Evolutionary conservation across 2,888 invertebrate genomes (phyloP).

Genomic region (Cancer borealis): DNA sequence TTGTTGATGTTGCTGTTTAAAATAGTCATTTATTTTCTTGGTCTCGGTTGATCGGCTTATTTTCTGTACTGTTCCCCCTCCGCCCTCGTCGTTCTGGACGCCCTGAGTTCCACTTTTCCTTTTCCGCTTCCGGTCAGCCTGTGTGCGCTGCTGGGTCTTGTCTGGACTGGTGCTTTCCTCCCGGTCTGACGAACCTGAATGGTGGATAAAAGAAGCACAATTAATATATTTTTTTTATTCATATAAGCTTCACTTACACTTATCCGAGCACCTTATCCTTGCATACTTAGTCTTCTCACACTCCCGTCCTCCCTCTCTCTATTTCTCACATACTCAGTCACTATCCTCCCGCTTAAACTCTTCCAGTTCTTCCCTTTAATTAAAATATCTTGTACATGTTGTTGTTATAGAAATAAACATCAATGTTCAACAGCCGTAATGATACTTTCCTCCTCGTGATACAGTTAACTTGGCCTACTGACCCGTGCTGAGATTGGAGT

Average conservation of each 20-base stretch:
- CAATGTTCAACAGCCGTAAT: too few relatives aligned
- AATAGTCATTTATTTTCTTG: constrained; percentile 77
- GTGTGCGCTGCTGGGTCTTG: constrained; percentile 79
- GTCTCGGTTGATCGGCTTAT: constrained; percentile 67
- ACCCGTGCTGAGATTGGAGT: constrained; percentile 99
- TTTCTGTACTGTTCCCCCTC: constrained; percentile 70
- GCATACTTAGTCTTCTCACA: too few relatives aligned
- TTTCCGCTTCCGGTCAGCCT: constrained; percentile 77
- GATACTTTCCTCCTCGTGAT: too few relatives aligned
- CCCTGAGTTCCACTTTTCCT: constrained; percentile 71
- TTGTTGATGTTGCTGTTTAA: constrained; percentile 75
- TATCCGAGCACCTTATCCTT: too few relatives aligned
- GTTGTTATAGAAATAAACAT: too few relatives aligned
- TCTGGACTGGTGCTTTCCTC: constrained; percentile 77
- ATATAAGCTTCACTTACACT: too few relatives aligned
- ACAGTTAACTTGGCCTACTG: constrained; percentile 79
- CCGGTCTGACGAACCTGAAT: constrained; percentile 76
- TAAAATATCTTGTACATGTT: too few relatives aligned
- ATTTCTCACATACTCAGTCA: too few relatives aligned
- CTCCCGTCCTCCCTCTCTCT: too few relatives aligned
- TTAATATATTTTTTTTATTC: not conserved
- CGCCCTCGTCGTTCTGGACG: constrained; percentile 73
- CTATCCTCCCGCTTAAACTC: too few relatives aligned
- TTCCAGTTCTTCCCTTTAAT: too few relatives aligned
- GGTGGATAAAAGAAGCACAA: not conserved